phyloP scores from a whole-genome alignment of 1,140 invertebrate genomes.

The Calephelis nemesis region DNA sequence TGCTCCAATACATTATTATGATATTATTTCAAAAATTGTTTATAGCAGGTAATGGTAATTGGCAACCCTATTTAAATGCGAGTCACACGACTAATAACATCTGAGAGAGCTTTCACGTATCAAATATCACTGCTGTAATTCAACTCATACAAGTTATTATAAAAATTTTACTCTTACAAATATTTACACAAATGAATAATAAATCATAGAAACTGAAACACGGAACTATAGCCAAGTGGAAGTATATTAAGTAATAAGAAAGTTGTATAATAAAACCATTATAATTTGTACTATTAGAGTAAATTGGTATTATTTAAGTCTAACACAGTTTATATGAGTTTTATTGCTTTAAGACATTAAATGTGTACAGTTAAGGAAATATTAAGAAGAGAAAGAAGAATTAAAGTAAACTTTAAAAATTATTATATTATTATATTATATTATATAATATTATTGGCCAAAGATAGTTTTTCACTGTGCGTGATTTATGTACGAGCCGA shows the following conservation, averaged over 20 bases:
- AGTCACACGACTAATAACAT: constrained; percentile 54
- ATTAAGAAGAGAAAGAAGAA: not conserved
- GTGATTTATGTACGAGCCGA: no score
- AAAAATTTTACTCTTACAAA: not conserved
- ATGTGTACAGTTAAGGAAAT: not conserved
- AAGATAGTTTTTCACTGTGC: no score
- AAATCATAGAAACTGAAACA: constrained; percentile 2
- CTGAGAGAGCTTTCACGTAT: constrained; percentile 43
- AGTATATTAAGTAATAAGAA: not conserved
- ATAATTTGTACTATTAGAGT: not conserved
- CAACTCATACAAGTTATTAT: constrained; percentile 27
- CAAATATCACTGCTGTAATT: constrained; percentile 33
- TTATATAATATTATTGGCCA: no score
- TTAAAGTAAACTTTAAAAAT: no score
- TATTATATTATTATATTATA: no score
- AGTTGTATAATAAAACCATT: constrained; percentile 12
- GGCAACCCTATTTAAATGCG: constrained; percentile 28
- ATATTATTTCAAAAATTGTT: no score
- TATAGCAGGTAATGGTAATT: no score
- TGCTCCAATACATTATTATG: no score
- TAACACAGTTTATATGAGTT: not conserved
- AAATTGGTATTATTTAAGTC: constrained; percentile 7
- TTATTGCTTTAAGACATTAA: not conserved
- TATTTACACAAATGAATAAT: constrained; percentile 1
- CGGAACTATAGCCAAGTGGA: not conserved